Conservation (phyloP, 2,888 invertebrate genomes). For the Tiliacea citrago region DNA sequence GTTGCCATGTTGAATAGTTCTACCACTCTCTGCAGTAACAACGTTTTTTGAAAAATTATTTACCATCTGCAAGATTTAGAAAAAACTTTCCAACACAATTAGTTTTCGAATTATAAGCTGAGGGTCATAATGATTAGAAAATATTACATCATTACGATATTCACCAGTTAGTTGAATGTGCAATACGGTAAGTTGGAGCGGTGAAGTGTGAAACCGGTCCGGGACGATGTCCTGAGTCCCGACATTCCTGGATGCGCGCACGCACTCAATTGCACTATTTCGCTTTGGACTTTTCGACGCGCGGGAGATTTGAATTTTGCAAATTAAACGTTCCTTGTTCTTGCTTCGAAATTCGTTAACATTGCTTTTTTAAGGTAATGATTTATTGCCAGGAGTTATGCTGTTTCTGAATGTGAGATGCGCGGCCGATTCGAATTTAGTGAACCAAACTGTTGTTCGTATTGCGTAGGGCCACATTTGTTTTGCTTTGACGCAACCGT, state of each 20-base stretch:
- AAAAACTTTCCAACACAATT: neutral
- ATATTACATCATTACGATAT: conserved; percentile 60
- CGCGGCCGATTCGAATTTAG: conserved; percentile 29
- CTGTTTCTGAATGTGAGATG: conserved; percentile 35
- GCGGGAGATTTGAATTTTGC: conserved; percentile 51
- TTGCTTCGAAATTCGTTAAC: conserved; percentile 34
- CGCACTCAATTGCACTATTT: conserved; percentile 74
- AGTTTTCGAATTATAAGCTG: neutral
- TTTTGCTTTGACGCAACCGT: conserved; percentile 19
- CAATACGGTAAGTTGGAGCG: conserved; percentile 71
- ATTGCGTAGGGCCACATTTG: neutral
- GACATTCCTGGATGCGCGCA: conserved; percentile 85
- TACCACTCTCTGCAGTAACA: neutral
- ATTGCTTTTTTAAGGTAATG: conserved; percentile 43
- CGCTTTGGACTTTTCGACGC: conserved; percentile 71
- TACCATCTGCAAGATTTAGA: neutral
- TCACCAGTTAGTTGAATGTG: conserved; percentile 65
- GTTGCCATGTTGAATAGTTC: neutral
- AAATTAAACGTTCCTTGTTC: conserved; percentile 49
- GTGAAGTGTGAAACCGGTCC: conserved; percentile 82
- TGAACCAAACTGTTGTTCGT: conserved; percentile 35
- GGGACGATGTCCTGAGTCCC: conserved; percentile 85
- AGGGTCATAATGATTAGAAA: conserved; percentile 48
- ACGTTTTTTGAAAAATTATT: neutral
- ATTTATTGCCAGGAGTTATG: conserved; percentile 47